Percentiles rank a stretch among this genome's conserved stretches.
phyloP scores from a whole-genome alignment of 2,888 invertebrate species.

The Ichneumoninae sp. region DNA sequence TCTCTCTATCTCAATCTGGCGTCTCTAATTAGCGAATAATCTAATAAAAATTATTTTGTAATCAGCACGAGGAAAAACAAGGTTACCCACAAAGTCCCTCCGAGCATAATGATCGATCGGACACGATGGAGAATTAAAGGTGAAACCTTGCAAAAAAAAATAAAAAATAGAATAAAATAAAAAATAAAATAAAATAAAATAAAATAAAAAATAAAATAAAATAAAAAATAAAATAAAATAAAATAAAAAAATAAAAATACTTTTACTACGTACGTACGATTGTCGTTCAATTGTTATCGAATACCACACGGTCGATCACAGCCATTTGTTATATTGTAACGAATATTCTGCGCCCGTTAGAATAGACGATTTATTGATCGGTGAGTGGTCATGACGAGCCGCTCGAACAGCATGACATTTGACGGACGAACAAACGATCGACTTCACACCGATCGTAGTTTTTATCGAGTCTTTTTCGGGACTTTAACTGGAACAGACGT shows the following conservation, averaged over 20 bases:
- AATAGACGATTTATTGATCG: too few species aligned
- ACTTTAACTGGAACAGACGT: too few species aligned
- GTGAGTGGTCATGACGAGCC: too few species aligned
- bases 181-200: neutral
- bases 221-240: neutral
- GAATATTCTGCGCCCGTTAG: too few species aligned
- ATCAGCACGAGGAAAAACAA: neutral
- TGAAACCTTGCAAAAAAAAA: neutral
- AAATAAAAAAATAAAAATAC: neutral
- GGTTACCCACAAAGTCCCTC: neutral
- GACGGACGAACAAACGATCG: too few species aligned
- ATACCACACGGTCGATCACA: too few species aligned
- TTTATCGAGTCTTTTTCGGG: too few species aligned
- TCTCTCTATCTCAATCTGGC: neutral
- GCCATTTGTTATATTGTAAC: too few species aligned
- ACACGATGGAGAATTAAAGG: neutral
- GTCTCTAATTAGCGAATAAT: slow-evolving; percentile 11
- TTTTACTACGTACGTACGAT: neutral
- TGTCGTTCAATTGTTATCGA: too few species aligned
- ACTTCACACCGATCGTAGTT: too few species aligned
- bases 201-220: neutral
- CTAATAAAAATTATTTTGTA: slow-evolving; percentile 4
- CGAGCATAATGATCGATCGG: neutral
- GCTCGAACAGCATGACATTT: too few species aligned
- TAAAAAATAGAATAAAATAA: too few species aligned